Conservation (phyloP, 2,113 vertebrate species). For the Conger conger region DNA sequence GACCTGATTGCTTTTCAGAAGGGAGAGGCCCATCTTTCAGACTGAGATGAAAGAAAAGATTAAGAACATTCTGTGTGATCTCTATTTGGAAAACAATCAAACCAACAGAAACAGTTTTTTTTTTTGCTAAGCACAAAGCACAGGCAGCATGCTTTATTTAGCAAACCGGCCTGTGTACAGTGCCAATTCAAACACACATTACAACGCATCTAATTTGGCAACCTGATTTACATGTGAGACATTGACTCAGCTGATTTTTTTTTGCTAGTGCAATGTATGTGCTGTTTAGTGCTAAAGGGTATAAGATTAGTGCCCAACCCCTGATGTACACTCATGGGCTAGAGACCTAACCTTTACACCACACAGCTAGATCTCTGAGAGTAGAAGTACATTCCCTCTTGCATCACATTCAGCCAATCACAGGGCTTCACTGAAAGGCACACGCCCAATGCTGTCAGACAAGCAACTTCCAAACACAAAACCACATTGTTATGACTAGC, state of each 20-base stretch:
- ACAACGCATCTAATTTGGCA: background rate
- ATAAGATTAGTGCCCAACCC: background rate
- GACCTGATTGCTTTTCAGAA: background rate
- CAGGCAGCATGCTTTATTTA: background rate
- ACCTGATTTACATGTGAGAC: background rate
- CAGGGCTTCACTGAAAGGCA: background rate
- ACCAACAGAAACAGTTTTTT: constrained; percentile 6
- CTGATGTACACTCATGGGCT: background rate
- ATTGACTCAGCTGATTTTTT: background rate
- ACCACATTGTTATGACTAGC: constrained; percentile 43
- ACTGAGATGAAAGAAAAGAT: background rate
- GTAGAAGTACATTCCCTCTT: background rate
- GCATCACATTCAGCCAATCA: constrained; percentile 25
- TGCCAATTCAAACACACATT: background rate
- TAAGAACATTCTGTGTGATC: constrained; percentile 6
- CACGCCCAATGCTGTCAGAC: constrained; percentile 28
- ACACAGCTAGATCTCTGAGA: background rate
- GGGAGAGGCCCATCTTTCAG: background rate
- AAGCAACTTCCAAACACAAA: constrained; percentile 31
- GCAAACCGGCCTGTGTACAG: background rate
- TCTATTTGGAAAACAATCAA: constrained; percentile 12
- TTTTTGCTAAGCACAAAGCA: background rate
- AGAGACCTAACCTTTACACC: background rate
- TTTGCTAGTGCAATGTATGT: background rate
- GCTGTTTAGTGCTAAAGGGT: background rate